phyloP scores from a whole-genome alignment of 2,797 vertebrate species.

The Lepus townsendii region DNA sequence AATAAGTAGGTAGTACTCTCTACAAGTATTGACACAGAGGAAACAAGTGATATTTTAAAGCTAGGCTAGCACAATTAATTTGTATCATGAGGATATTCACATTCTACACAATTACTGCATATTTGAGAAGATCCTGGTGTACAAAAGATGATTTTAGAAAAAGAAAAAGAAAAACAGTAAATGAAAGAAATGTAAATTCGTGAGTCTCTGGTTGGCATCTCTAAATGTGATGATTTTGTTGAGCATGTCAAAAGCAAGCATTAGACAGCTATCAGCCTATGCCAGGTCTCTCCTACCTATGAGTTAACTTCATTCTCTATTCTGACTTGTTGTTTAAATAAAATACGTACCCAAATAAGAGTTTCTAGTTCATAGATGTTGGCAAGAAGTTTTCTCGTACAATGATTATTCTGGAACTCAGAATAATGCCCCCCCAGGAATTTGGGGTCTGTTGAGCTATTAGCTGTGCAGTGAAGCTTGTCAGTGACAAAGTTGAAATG shows the following conservation, averaged over 20 bases:
- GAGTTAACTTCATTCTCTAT: neutral
- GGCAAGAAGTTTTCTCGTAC: neutral
- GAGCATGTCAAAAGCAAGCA: neutral
- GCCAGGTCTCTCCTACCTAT: neutral
- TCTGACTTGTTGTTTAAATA: neutral
- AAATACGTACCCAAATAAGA: neutral
- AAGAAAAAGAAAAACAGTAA: neutral
- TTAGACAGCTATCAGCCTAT: neutral
- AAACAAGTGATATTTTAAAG: neutral
- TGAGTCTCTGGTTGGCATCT: neutral
- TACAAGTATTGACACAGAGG: neutral
- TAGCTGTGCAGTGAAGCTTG: neutral
- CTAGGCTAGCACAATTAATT: neutral
- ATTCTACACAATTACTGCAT: neutral
- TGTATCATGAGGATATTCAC: neutral
- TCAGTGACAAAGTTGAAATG: neutral
- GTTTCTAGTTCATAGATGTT: neutral
- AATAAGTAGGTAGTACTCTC: neutral
- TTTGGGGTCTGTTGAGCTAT: neutral
- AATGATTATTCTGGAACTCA: conserved; percentile 42
- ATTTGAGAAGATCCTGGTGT: neutral
- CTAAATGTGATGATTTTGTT: neutral
- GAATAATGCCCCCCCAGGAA: neutral
- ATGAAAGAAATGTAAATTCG: neutral
- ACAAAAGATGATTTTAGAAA: neutral